Percentiles rank a stretch among this genome's conserved stretches.
Evolutionary conservation across 2,113 vertebrate species (phyloP).

Genomic region (Oriolus oriolus): DNA sequence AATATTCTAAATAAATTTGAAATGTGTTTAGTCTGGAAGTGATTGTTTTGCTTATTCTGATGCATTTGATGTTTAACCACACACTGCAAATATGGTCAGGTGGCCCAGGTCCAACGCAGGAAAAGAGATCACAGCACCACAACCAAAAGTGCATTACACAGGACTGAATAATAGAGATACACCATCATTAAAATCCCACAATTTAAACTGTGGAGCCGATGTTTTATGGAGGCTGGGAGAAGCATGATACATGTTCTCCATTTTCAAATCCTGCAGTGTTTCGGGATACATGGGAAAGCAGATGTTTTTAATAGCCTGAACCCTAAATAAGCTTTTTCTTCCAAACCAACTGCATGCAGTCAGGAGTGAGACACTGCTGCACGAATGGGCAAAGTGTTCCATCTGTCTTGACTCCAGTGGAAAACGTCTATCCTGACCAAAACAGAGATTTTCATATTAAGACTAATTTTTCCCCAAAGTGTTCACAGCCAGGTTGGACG

Average conservation of each 20-base stretch:
- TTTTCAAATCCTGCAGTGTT: background rate
- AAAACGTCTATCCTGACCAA: background rate
- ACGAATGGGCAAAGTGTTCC: background rate
- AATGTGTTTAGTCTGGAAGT: constrained; percentile 47
- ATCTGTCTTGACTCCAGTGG: background rate
- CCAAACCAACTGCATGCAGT: background rate
- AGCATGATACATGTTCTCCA: background rate
- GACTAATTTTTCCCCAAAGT: background rate
- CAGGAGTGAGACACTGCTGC: background rate
- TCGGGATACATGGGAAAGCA: constrained; percentile 36
- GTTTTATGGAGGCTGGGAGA: background rate
- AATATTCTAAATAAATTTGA: background rate
- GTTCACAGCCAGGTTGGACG: rapidly evolving
- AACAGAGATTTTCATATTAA: background rate
- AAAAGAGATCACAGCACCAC: background rate
- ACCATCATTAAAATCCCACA: constrained; percentile 13
- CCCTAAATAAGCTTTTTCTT: constrained; percentile 4
- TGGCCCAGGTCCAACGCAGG: background rate
- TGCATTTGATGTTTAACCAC: constrained; percentile 22
- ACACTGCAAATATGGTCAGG: background rate
- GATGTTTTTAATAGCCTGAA: constrained; percentile 43
- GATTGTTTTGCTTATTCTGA: constrained; percentile 16
- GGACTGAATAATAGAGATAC: constrained; percentile 13
- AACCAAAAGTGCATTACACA: constrained; percentile 7
- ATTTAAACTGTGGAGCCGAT: background rate